Conservation (phyloP, 2,888 invertebrate species). For the Monopis laevigella region DNA sequence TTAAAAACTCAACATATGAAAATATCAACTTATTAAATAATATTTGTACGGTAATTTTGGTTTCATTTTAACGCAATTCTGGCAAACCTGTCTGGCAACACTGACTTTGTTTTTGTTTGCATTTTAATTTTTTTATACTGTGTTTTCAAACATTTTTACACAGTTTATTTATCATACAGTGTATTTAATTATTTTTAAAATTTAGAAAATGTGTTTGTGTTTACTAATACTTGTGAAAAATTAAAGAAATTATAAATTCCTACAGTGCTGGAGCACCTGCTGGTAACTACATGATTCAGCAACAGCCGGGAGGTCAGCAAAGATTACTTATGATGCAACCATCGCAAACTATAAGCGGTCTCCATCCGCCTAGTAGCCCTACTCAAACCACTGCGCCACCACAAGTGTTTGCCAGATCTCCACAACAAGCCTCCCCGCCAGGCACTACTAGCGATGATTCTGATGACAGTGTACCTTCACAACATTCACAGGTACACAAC, state of each 20-base stretch:
- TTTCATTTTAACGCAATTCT: no score
- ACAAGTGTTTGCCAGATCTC: constrained; percentile 55
- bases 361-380: constrained; percentile 52
- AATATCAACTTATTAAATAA: not conserved
- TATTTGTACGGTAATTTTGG: no score
- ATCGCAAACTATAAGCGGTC: constrained; percentile 57
- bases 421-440: constrained; percentile 72
- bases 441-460: constrained; percentile 87
- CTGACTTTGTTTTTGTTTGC: not conserved
- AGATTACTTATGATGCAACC: constrained; percentile 65
- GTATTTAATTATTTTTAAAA: no score
- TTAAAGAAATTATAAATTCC: no score
- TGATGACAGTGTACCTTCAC: constrained; percentile 80
- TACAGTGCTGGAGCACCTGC: constrained; percentile 64
- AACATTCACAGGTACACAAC: constrained; percentile 67
- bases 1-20: no score
- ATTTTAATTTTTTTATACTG: not conserved
- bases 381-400: constrained; percentile 28
- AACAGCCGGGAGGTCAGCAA: constrained; percentile 65
- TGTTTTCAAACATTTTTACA: no score
- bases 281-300: constrained; percentile 69
- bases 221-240: no score
- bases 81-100: not conserved
- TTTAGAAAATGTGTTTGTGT: no score
- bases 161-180: not conserved